These are phyloP conservation scores for Edolisoma coerulescens DNA, from an alignment of 2,113 vertebrate species.

Conservation along the genomic window DNA sequence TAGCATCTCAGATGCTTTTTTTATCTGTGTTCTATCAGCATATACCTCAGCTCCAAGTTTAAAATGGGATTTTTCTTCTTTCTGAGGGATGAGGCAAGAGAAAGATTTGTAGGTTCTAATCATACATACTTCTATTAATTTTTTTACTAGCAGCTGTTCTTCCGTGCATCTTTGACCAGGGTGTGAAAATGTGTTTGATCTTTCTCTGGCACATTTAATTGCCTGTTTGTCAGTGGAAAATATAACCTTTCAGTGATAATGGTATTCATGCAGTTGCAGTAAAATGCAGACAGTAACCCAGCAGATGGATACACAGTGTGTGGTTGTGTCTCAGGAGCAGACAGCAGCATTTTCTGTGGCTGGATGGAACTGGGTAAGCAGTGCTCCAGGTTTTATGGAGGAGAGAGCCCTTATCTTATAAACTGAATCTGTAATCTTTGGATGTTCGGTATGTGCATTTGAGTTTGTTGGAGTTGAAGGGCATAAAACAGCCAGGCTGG, in stretches of 20 bases:
- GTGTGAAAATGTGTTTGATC: not conserved
- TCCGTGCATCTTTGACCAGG: not conserved
- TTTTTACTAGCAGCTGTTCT: not conserved
- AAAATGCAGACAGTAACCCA: not conserved
- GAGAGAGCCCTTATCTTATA: not conserved
- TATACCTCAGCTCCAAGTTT: not conserved
- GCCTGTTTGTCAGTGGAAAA: not conserved
- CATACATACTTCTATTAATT: not conserved
- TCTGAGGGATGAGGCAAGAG: not conserved
- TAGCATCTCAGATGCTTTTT: not conserved
- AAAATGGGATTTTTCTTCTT: not conserved
- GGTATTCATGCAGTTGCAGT: not conserved
- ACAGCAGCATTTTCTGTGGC: not conserved
- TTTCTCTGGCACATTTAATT: not conserved
- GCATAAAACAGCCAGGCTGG: not conserved
- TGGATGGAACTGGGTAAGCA: not conserved
- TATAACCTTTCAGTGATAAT: not conserved
- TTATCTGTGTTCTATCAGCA: not conserved
- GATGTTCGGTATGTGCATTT: rapidly evolving
- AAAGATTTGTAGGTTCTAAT: not conserved
- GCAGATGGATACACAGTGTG: not conserved
- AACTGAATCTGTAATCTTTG: not conserved
- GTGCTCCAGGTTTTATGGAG: not conserved
- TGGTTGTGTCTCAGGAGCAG: not conserved
- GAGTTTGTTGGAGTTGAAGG: not conserved